Evolutionary conservation across 37 sponge, comb jelly and placozoan genomes (phyloP), one percentile per base, ranked within the genome.

Genomic region (Haliclona indistincta): DNA sequence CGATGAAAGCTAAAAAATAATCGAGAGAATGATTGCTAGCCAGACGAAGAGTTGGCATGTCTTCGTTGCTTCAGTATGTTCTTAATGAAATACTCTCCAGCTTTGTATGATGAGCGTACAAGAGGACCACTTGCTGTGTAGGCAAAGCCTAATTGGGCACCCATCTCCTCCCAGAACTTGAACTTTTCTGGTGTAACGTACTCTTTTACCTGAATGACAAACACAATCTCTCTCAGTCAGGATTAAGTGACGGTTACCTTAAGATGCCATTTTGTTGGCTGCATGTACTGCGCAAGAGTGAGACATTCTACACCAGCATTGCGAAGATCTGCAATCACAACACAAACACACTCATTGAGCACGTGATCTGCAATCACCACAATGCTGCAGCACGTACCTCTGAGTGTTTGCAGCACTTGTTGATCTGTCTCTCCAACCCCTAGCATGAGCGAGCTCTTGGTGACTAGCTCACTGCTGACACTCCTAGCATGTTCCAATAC

Each of bases 91-190:
- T 82, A 95, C 63, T 95, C 95, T 28, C 95, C 91, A 45, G 97
- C 99, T 79, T 87, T 95, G 78, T 98, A 98, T 6, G 99, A 98
- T 32, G 99, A 98, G 41, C 99, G 52, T 5, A 98, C 99, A 39
- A 98, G 68, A 47, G 99, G 96, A n/a, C 99, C 99, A 76, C 99
- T 98, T 10, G 99, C 99, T 5, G 91, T 90, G 84, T 98, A 98
- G 23, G 81, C 73, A 70, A 98, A 98, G 0, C 99, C 99, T 55
- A 98, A 71, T 54, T 90, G 42, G 6, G 64, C 70, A 25, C 96
- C 99, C 13, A 95, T 56, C 36, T 84, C 76, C 40, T 98, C 96
- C 99, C 99, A 98, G 36, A 88, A 90, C 64, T 92, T 82, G 72
- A 95, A 98, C 73, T 92, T 95, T 44, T 92, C 99, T 33, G 99